These are phyloP conservation scores for Lampris incognitus DNA, from an alignment of 2,113 vertebrate genomes.

Conservation along the genomic window DNA sequence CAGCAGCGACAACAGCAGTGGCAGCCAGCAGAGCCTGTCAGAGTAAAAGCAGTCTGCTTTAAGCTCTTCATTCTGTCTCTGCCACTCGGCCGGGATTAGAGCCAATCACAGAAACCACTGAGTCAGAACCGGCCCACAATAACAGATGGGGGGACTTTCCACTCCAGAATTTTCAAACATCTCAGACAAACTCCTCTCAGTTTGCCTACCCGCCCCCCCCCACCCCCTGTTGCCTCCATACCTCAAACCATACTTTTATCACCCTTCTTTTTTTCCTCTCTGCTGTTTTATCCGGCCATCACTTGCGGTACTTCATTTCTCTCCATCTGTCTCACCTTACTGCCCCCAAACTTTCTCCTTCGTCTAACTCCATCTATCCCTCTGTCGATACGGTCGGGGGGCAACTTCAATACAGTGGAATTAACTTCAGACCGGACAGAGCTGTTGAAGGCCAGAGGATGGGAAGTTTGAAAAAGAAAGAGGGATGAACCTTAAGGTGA, in stretches of 20 bases:
- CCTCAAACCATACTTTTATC: slow-evolving; percentile 63
- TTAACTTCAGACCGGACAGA: slow-evolving; percentile 50
- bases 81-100: slow-evolving; percentile 77
- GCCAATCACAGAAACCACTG: slow-evolving; percentile 78
- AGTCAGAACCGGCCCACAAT: slow-evolving; percentile 77
- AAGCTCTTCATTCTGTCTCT: slow-evolving; percentile 82
- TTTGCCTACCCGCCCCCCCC: slow-evolving; percentile 26
- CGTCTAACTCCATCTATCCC: slow-evolving; percentile 54
- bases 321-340: slow-evolving; percentile 74
- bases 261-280: slow-evolving; percentile 25
- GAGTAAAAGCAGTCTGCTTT: slow-evolving; percentile 77
- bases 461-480: slow-evolving; percentile 24
- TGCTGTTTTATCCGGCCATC: slow-evolving; percentile 70
- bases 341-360: slow-evolving; percentile 63
- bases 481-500: slow-evolving; percentile 29
- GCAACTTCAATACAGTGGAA: slow-evolving; percentile 66
- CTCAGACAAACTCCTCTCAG: slow-evolving; percentile 71
- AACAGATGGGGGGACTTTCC: slow-evolving; percentile 74
- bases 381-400: slow-evolving; percentile 51
- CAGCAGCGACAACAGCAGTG: slow-evolving; percentile 34
- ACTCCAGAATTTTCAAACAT: slow-evolving; percentile 80
- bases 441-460: slow-evolving; percentile 11
- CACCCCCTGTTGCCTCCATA: slow-evolving; percentile 26
- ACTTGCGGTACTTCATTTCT: slow-evolving; percentile 64
- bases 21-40: slow-evolving; percentile 75